Percentiles rank a stretch among this genome's conserved stretches.
These are phyloP conservation scores for Urocitellus parryii DNA, from an alignment of 2,113 vertebrate genomes.

Conservation along the genomic window DNA sequence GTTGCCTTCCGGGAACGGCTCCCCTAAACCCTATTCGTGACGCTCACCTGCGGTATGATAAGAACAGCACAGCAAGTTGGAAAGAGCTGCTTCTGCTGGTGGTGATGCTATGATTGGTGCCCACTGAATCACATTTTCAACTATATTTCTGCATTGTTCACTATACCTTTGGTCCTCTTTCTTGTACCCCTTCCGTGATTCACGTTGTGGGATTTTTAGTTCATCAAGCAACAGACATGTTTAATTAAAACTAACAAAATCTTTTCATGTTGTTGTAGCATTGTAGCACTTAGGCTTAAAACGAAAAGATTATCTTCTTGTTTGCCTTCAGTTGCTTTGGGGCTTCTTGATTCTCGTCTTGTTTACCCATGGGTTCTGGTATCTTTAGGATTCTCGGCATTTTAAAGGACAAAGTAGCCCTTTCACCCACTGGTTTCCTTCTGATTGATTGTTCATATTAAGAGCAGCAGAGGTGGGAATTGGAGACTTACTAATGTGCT, in stretches of 20 bases:
- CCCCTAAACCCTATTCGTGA: neutral
- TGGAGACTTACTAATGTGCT: constrained; percentile 15
- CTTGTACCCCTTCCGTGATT: neutral
- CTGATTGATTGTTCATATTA: constrained; percentile 21
- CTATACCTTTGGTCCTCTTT: neutral
- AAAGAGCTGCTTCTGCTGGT: neutral
- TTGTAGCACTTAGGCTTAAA: neutral
- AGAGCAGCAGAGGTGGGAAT: constrained; percentile 43
- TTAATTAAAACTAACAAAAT: constrained; percentile 35
- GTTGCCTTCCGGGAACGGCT: neutral
- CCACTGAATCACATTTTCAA: neutral
- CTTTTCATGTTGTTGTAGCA: neutral
- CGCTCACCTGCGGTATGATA: neutral
- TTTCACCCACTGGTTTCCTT: constrained; percentile 44
- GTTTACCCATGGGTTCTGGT: constrained; percentile 29
- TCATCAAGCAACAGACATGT: neutral
- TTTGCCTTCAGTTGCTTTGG: constrained; percentile 15
- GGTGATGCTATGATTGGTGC: neutral
- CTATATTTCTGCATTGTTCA: constrained; percentile 16
- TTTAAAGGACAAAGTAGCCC: constrained; percentile 47
- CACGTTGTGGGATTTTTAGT: neutral
- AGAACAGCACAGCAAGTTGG: neutral
- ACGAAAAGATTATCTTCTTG: constrained; percentile 15
- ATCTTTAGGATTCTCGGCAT: constrained; percentile 35
- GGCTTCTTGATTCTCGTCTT: constrained; percentile 41